Base-by-base conservation (phyloP, 2,797 vertebrate species). In the Babyrousa celebensis region DNA sequence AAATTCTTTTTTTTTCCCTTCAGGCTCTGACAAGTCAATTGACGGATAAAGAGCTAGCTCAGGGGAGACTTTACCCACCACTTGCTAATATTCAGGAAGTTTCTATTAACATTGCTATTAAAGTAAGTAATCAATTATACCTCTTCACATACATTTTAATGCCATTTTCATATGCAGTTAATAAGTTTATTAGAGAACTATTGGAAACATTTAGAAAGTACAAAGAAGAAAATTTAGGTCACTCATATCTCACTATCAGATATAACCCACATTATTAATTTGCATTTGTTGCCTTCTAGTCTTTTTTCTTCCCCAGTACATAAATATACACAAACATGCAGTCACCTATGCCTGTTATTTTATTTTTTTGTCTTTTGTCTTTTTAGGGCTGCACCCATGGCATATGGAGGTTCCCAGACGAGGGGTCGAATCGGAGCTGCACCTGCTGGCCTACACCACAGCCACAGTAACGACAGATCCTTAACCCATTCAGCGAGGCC, bases 41-140 rank as follows among this genome's bases (percentile, higher is more conserved):
- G 98, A 99, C 99, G 0, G 99, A 99, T 85, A 98, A 99, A 96
- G 99, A 99, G 29, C 98, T 99, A 6, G 98, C 98, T 10, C 99
- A 99, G 85, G 99, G 99, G 40, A 98, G 99, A 72, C 99, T 99
- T 92, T 99, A 99, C 97, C 99, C 99, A 72, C 99, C 99, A 0
- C 99, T 99, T n/a, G 99, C 99, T 94, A 99, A 99, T 96, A 99
- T 99, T 98, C 99, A 99, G 98, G 99, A 99, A 97, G 99, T 99
- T 96, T 99, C 99, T 27, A 58, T 99, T 98, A 98, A 98, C 96
- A 99, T 99, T 97, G 99, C 99, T 91, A 97, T 99, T 97, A 99
- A 99, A 99, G 99, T 99, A 98, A 99, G 99, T 97, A 15, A 63
- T 75, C 86, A 58, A 67, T 52, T 95, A 62, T 91, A 88, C n/a